Base-by-base conservation (phyloP, 2,113 vertebrate species). In the Ammodytes marinus region DNA sequence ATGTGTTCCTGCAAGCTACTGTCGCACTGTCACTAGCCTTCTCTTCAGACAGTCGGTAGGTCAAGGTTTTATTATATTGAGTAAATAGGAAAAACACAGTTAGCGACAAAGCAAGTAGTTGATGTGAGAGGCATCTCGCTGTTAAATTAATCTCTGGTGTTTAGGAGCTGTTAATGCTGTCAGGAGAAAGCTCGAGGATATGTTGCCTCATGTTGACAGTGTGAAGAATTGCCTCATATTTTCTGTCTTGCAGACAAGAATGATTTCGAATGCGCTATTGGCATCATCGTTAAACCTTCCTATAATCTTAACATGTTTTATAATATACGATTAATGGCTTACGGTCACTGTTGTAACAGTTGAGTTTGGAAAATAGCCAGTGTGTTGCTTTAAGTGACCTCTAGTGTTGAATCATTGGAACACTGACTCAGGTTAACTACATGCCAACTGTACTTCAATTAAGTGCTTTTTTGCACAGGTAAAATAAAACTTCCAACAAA, bases 351-450 rank as follows among this genome's bases (percentile, higher is more conserved):
- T 71, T 82, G 35, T 61, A 57, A 67, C 35, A 9, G 63, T 6
- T 39, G 0, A 74, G 47, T 47, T 27, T 67, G 52, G 5, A 5
- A 17, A 61, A 27, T 5, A 63, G 5, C 7, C 2, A 27, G 6
- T 42, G 12, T 47, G 17, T n/a, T 52, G 14, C 3, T 68, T 84
- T 72, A 58, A 83, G 80, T 53, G 83, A 58, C 86, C 77, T 80
- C 80, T 86, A 78, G 78, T 47, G 74, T 67, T 74, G 17, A 66
- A 6, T 70, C 3, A 55, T 15, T 47, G 43, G 12, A 37, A 46
- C 27, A n/a, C 35, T 49, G 27, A 27, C 27, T 27, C 27, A 27
- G 27, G 27, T 27, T 27, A 27, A 27, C 27, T 27, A 27, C 27
- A 27, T 27, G 27, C 57, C 35, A 39, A 59, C 14, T 40, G 37